These are phyloP conservation scores for Lutraria rhynchaena DNA, from an alignment of 1,140 invertebrate species.

Conservation along the genomic window DNA sequence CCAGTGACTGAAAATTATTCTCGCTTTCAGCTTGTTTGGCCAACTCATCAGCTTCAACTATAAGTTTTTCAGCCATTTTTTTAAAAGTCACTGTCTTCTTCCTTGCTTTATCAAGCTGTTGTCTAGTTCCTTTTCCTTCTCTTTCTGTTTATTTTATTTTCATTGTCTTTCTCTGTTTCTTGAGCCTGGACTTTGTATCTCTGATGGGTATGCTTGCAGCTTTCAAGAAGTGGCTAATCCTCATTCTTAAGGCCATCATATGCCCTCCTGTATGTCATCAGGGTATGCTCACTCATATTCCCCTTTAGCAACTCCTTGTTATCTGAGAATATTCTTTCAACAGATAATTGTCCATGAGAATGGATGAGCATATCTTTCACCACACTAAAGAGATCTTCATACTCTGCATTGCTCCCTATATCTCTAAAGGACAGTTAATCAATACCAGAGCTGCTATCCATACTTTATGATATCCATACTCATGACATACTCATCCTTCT, in stretches of 20 bases:
- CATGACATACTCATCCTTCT: constrained; percentile 21
- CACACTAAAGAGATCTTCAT: constrained; percentile 10
- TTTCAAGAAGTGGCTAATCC: constrained; percentile 23
- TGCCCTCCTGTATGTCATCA: constrained; percentile 23
- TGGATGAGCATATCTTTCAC: constrained; percentile 47
- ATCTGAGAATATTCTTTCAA: constrained; percentile 47
- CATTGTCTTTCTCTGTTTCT: constrained; percentile 36
- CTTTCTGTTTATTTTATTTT: constrained; percentile 46
- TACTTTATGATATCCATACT: constrained; percentile 11
- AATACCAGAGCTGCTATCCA: constrained; percentile 20
- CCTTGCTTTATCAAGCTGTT: constrained; percentile 31
- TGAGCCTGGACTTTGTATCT: constrained; percentile 25
- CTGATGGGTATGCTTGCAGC: constrained; percentile 38
- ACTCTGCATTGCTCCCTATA: constrained; percentile 26
- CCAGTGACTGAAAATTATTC: constrained; percentile 29
- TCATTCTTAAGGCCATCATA: constrained; percentile 36
- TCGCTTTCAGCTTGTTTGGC: constrained; percentile 44
- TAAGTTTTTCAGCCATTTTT: constrained; percentile 35
- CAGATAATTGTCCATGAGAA: constrained; percentile 41
- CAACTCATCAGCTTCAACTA: constrained; percentile 44
- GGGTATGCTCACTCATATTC: constrained; percentile 38
- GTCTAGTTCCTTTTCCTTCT: constrained; percentile 27
- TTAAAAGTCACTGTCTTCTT: constrained; percentile 28
- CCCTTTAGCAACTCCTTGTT: constrained; percentile 34
- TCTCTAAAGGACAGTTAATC: constrained; percentile 23